Evolutionary conservation across 2,113 vertebrate species (phyloP).

Genomic region (Leuciscus idus): DNA sequence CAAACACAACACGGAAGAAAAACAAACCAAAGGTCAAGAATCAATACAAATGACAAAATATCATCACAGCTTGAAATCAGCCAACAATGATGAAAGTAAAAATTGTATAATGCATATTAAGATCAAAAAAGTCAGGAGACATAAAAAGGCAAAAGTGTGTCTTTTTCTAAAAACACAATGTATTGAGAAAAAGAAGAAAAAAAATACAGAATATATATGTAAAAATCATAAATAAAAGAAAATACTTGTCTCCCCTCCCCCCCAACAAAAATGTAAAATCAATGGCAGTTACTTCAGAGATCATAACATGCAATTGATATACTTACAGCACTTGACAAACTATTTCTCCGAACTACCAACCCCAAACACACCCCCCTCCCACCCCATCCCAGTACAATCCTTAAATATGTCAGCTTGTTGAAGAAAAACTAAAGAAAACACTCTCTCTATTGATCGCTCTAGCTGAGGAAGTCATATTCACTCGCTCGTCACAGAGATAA

Average conservation of each 20-base stretch:
- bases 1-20: slow-evolving; percentile 38
- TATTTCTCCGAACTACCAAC: slow-evolving; percentile 61
- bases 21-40: slow-evolving; percentile 45
- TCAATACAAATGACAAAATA: slow-evolving; percentile 45
- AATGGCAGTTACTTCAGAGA: slow-evolving; percentile 77
- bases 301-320: slow-evolving; percentile 78
- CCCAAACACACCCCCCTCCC: slow-evolving; percentile 45
- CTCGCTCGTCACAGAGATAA: slow-evolving; percentile 34
- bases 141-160: slow-evolving; percentile 67
- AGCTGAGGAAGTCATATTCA: slow-evolving; percentile 59
- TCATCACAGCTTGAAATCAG: slow-evolving; percentile 58
- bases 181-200: not conserved
- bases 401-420: slow-evolving; percentile 77
- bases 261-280: slow-evolving; percentile 62
- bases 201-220: slow-evolving; percentile 59
- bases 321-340: slow-evolving; percentile 74
- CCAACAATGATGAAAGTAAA: slow-evolving; percentile 59
- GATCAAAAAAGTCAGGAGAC: slow-evolving; percentile 57
- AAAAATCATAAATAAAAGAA: slow-evolving; percentile 78
- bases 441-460: slow-evolving; percentile 57
- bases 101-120: slow-evolving; percentile 63
- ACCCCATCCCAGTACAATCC: slow-evolving; percentile 73
- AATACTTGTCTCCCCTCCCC: slow-evolving; percentile 60
- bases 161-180: slow-evolving; percentile 68
- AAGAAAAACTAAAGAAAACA: slow-evolving; percentile 58